Conservation (phyloP, 2,888 invertebrate species). For the Gasteruption jaculator region DNA sequence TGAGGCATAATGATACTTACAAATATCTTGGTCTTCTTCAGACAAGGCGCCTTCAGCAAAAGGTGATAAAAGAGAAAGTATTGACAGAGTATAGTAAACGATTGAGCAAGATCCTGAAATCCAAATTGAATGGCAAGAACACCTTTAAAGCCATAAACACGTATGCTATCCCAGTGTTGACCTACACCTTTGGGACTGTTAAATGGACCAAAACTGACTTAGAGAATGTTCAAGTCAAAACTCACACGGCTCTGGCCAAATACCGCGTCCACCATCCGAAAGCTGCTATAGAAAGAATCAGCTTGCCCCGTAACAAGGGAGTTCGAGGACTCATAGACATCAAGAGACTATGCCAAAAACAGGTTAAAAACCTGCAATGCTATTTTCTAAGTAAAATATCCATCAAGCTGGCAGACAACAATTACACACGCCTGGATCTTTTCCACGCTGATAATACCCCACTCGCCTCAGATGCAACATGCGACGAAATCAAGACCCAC, state of each 20-base stretch:
- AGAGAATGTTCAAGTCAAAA: background rate
- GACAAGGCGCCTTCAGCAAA: background rate
- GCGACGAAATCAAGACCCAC: too few species aligned
- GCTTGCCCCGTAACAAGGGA: background rate
- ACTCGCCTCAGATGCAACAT: too few species aligned
- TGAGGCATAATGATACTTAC: background rate
- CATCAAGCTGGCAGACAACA: too few species aligned
- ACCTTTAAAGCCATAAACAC: too few species aligned
- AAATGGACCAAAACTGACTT: slow-evolving; percentile 1
- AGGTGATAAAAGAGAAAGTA: background rate
- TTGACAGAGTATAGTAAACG: background rate
- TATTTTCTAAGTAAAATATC: too few species aligned
- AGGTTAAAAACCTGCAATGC: too few species aligned
- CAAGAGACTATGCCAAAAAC: too few species aligned
- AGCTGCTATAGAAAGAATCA: background rate
- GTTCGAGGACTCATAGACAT: too few species aligned
- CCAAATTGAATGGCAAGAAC: too few species aligned
- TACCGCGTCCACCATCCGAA: background rate
- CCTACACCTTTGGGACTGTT: background rate
- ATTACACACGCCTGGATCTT: too few species aligned
- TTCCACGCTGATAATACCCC: too few species aligned
- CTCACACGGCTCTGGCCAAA: background rate
- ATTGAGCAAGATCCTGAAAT: too few species aligned
- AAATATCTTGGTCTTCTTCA: background rate
- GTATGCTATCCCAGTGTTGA: background rate